These are phyloP conservation scores for Sorex maritimensis DNA, from an alignment of 2,797 vertebrate genomes.

Conservation along the genomic window DNA sequence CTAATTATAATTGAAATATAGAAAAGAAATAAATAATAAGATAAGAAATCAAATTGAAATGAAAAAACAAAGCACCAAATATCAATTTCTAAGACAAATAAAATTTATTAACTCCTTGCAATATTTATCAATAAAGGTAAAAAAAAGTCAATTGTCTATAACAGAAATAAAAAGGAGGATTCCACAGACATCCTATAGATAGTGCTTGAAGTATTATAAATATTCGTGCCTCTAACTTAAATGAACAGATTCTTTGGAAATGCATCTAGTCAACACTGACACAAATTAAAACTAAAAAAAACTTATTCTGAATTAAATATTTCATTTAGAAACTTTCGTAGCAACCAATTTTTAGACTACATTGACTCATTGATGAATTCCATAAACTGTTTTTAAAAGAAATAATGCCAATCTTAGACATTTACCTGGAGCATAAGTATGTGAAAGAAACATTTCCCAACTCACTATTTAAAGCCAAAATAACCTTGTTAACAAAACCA, in stretches of 20 bases:
- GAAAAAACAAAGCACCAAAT: background rate
- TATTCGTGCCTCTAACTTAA: background rate
- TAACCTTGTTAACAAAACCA: background rate
- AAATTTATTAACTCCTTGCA: background rate
- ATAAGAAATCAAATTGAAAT: constrained; percentile 23
- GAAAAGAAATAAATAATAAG: background rate
- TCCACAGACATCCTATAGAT: background rate
- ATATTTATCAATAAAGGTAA: background rate
- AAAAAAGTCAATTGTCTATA: background rate
- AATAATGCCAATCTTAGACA: background rate
- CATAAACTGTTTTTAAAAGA: background rate
- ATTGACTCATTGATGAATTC: background rate
- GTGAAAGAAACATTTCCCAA: background rate
- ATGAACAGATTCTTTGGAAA: background rate
- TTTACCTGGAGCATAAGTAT: background rate
- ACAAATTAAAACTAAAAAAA: background rate
- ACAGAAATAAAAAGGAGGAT: background rate
- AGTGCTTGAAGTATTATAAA: background rate
- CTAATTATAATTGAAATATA: background rate
- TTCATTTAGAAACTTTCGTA: background rate
- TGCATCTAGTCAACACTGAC: background rate
- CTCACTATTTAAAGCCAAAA: constrained; percentile 23
- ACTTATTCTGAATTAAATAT: background rate
- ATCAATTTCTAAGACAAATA: background rate
- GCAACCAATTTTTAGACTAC: background rate